A percentile compares a stretch with the other conserved stretches of the same genome.
phyloP scores from a whole-genome alignment of 2,888 invertebrate species.

The Ctena decussata region DNA sequence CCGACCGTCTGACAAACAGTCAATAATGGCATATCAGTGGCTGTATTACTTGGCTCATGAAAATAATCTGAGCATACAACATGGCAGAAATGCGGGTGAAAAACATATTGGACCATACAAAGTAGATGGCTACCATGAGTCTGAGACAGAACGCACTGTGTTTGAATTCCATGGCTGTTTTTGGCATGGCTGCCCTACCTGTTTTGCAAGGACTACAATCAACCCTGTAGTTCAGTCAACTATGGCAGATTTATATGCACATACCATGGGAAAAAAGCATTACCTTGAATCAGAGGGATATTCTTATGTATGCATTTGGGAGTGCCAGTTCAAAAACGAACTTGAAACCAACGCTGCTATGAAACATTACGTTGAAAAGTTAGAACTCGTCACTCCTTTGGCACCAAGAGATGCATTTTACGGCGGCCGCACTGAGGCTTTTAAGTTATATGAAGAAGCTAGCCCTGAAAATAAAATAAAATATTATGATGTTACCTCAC shows the following conservation, averaged over 20 bases:
- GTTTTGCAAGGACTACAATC: slow-evolving; percentile 14
- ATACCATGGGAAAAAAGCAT: slow-evolving; percentile 12
- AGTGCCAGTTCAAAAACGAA: neutral
- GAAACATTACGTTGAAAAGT: too few species aligned
- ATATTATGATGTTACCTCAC: slow-evolving; percentile 70
- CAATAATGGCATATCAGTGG: neutral
- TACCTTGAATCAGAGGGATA: slow-evolving; percentile 10
- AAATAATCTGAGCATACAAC: slow-evolving; percentile 7
- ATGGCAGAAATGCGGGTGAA: slow-evolving; percentile 14
- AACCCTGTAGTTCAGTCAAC: neutral
- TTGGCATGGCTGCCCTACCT: neutral
- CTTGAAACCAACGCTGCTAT: neutral
- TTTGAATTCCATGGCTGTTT: slow-evolving; percentile 20
- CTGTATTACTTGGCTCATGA: neutral
- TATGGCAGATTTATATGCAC: slow-evolving; percentile 24
- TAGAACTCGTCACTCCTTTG: slow-evolving; percentile 45
- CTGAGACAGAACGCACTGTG: neutral
- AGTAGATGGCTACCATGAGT: neutral
- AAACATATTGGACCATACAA: slow-evolving; percentile 17
- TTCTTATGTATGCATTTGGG: slow-evolving; percentile 24
- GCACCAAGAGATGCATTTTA: slow-evolving; percentile 73
- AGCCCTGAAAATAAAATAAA: slow-evolving; percentile 53
- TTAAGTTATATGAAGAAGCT: slow-evolving; percentile 63
- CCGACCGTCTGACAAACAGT: neutral
- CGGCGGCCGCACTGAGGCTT: slow-evolving; percentile 73